Percentiles rank a stretch among this genome's conserved stretches.
phyloP scores from a whole-genome alignment of 2,113 vertebrate species.

The Hiodon tergisus region DNA sequence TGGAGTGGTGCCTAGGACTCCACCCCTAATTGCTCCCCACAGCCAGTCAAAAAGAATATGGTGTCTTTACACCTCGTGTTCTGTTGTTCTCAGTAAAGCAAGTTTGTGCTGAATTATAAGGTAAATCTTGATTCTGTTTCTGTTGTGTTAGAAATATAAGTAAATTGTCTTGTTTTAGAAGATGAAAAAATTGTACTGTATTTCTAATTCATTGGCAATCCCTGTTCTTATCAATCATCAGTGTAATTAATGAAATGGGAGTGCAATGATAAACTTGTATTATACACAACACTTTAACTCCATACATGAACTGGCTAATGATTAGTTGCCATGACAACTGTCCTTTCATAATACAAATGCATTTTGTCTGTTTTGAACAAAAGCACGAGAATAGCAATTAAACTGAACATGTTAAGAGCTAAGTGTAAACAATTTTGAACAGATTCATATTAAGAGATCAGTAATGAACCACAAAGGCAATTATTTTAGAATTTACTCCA shows the following conservation, averaged over 20 bases:
- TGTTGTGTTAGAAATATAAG: not conserved
- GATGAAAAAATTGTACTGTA: not conserved
- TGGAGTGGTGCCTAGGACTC: conserved; percentile 15
- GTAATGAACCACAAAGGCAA: not conserved
- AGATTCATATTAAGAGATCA: not conserved
- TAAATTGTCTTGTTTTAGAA: not conserved
- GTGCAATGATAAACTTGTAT: not conserved
- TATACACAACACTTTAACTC: no score
- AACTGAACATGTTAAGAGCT: not conserved
- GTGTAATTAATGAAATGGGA: not conserved
- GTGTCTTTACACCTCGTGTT: conserved; percentile 15
- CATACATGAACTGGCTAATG: no score
- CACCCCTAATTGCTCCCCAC: conserved; percentile 5
- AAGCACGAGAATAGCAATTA: not conserved
- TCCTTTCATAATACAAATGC: not conserved
- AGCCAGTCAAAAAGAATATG: conserved; percentile 29
- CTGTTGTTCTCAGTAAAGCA: conserved; percentile 8
- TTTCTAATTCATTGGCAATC: no score
- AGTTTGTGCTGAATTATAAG: conserved; percentile 24
- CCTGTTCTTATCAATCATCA: no score
- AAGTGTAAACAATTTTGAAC: no score
- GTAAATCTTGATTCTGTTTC: conserved; percentile 31
- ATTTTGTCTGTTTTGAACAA: not conserved
- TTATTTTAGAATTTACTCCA: no score
- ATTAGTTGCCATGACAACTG: not conserved